Evolutionary conservation across 2,888 invertebrate species (phyloP), one percentile per base, ranked within the genome.

Genomic region (Muschampia plurimacula): DNA sequence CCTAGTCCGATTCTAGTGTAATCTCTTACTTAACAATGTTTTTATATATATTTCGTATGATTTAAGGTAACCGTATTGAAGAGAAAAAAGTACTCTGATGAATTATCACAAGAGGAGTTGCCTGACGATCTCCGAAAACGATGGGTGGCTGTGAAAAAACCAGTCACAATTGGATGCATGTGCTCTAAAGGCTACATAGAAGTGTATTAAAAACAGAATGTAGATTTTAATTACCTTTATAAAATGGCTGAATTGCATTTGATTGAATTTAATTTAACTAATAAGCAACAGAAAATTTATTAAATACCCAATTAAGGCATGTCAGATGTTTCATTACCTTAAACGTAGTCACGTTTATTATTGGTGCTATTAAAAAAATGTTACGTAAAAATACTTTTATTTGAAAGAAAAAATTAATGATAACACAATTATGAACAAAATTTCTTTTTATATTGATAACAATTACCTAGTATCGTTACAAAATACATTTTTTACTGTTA

Each of bases 1-100:
- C 32, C 4, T 32, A 32, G 3, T 32, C 32, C 32, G 32, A 32
- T 32, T 32, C 32, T 32, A 4, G 3, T 32, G 32, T 32, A 4
- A 32, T 32, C 32, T 32, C 22, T 22, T 22, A 22, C 32, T 32
- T 32, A 32, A 32, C 32, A 32, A 32, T 32, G 32, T 32, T 32
- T 32, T 32, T 32, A 22, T 22, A 10, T 2, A 44, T 10, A 13
- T 46, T 49, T 6, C 12, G 12, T 12, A 13, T 15, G 22, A 12
- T 88, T 89, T 70, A 79, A 92, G 92, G 64, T 92, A 73, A 86
- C 86, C 10, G 82, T 92, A 52, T 77, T 92, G 12, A 90, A 83
- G 76, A 82, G 81, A 64, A 82, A 78, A 69, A 79, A 79, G 8
- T 66, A 73, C 6, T 72, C 70, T 2, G 75, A 76, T 28, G 82